Evolutionary conservation across 2,113 vertebrate genomes (phyloP).

Genomic region (Myotis brandtii): DNA sequence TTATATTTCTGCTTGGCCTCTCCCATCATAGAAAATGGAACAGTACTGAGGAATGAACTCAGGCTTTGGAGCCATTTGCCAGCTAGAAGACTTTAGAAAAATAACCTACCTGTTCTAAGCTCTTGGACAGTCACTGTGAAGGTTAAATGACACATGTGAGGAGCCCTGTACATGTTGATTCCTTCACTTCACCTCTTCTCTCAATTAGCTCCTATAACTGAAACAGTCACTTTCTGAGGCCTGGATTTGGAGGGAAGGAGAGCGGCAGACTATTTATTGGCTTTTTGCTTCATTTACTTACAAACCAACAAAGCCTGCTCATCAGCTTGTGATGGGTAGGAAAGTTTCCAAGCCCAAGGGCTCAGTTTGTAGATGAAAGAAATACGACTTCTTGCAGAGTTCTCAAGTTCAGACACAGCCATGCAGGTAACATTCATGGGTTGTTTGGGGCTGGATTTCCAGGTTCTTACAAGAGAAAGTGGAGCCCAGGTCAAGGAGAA

Average conservation of each 20-base stretch:
- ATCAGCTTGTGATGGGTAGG: conserved; percentile 41
- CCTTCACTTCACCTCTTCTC: not conserved
- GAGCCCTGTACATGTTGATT: not conserved
- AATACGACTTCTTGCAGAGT: conserved; percentile 29
- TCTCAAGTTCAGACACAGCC: conserved; percentile 15
- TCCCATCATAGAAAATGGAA: not conserved
- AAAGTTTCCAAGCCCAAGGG: conserved; percentile 40
- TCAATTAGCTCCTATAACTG: not conserved
- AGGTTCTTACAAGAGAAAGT: conserved; percentile 33
- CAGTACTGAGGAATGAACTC: not conserved
- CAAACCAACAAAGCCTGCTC: conserved; percentile 31
- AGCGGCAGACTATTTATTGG: not conserved
- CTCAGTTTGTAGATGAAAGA: conserved; percentile 40
- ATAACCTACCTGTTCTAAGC: not conserved
- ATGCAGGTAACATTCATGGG: not conserved
- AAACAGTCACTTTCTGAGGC: not conserved
- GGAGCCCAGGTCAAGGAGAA: not conserved
- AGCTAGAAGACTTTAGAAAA: not conserved
- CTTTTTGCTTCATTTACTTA: conserved; percentile 50
- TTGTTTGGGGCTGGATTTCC: conserved; percentile 40
- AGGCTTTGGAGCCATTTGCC: not conserved
- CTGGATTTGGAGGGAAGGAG: not conserved
- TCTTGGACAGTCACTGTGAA: not conserved
- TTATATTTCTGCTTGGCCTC: conserved; percentile 1
- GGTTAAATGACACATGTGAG: not conserved